These are phyloP conservation scores for Cisticola juncidis DNA, from an alignment of 2,113 vertebrate genomes.

Conservation along the genomic window DNA sequence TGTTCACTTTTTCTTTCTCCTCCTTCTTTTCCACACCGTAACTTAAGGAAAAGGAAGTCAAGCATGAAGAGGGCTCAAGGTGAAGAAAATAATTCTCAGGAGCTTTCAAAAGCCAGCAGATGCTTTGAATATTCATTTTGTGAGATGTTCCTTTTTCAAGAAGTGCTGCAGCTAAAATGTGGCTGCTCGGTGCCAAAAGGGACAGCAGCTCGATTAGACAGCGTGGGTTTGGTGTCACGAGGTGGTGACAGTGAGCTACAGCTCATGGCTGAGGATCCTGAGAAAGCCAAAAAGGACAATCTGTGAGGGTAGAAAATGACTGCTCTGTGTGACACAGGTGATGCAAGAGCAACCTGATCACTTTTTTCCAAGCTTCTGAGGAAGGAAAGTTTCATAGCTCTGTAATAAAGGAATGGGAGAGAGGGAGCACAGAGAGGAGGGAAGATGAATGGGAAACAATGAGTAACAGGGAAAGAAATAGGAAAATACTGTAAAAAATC, in stretches of 20 bases:
- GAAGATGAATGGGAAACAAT: not conserved
- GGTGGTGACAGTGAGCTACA: not conserved
- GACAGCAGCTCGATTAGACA: not conserved
- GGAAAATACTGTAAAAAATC: not conserved
- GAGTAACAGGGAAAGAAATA: not conserved
- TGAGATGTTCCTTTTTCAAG: not conserved
- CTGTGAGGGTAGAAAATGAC: not conserved
- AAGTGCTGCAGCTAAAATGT: not conserved
- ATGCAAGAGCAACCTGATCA: not conserved
- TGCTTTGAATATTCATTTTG: not conserved
- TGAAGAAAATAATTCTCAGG: not conserved
- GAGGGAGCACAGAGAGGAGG: not conserved
- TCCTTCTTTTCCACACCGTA: not conserved
- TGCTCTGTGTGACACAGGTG: not conserved
- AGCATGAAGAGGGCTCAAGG: not conserved
- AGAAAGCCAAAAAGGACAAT: not conserved
- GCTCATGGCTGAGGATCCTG: not conserved
- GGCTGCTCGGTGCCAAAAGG: not conserved
- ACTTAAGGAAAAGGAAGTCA: not conserved
- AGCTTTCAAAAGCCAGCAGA: not conserved
- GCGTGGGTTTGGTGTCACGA: not conserved
- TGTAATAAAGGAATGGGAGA: not conserved
- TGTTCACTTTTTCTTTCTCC: not conserved
- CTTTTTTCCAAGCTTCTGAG: not conserved
- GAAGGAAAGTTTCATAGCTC: not conserved